Evolutionary conservation across 37 sponge, comb jelly and placozoan genomes (phyloP), one percentile per base, ranked within the genome.

Genomic region (Cladorhizidae sp.): DNA sequence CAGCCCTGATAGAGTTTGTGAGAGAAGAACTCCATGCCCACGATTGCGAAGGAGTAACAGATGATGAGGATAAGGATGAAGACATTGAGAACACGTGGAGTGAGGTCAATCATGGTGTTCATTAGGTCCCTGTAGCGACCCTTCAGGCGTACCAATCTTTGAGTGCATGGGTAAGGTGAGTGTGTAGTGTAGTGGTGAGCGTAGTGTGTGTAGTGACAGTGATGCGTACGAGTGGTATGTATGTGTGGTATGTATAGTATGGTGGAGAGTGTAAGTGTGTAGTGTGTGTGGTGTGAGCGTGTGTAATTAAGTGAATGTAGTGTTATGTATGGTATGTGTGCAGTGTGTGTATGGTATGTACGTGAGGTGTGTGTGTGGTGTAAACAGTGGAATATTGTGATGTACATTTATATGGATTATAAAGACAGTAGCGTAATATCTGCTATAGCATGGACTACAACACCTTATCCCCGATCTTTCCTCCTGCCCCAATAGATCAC

Each of bases 11-110:
- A 18, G 28, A 93, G 86, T 62, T 40, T 79, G 40, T 45, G 21
- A 0, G 18, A 1, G 67, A 95, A 79, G 50, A 79, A 50, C 81
- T 95, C 95, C 89, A 95, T 91, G 11, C 92, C 95, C 35, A 88
- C 77, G 23, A 95, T 95, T 39, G 95, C 92, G 75, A 78, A 95
- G 70, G 62, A 85, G 80, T 91, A 94, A 76, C 63, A 82, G 54
- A 90, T 57, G 21, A 90, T 45, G 31, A 86, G 1, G 3, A 93
- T 49, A 26, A 76, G 77, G 35, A 76, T 2, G 3, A 39, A 12
- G 0, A 76, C 74, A 74, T 76, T 89, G 22, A 83, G 18, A 23
- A 95, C 70, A 25, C 89, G 83, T 65, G 86, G 95, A 8, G 42
- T 52, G 0, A 95, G 87, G 20, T 82, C 75, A 5, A 89, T 49